These are phyloP conservation scores for Drosophila longiperda DNA, from an alignment of 2,888 invertebrate genomes.

Conservation along the genomic window DNA sequence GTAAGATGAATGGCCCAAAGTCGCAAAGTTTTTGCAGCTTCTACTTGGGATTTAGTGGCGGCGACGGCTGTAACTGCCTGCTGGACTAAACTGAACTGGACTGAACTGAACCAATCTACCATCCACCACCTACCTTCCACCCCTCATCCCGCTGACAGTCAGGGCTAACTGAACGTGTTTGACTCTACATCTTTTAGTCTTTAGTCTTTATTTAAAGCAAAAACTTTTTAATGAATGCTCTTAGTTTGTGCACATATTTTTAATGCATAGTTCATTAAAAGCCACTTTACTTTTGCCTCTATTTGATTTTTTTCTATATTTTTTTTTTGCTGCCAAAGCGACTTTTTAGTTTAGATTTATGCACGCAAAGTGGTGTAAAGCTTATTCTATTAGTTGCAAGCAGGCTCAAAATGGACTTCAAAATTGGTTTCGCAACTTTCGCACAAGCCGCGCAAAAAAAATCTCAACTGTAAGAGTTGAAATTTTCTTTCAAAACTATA, in stretches of 20 bases:
- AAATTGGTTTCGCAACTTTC: slow-evolving; percentile 56
- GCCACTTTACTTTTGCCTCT: slow-evolving; percentile 56
- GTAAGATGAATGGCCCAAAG: slow-evolving; percentile 78
- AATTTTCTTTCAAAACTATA: not conserved
- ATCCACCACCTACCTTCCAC: not conserved
- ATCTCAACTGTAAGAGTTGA: not conserved
- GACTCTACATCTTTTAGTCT: slow-evolving; percentile 48
- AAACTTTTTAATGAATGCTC: slow-evolving; percentile 81
- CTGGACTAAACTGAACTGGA: slow-evolving; percentile 13
- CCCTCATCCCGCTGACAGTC: not conserved
- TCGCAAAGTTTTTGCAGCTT: slow-evolving; percentile 80
- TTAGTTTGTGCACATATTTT: slow-evolving; percentile 79
- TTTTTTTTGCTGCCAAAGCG: slow-evolving; percentile 15
- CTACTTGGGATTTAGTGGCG: slow-evolving; percentile 74
- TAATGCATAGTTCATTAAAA: slow-evolving; percentile 78
- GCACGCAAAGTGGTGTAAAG: slow-evolving; percentile 57
- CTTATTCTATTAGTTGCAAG: slow-evolving; percentile 54
- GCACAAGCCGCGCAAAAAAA: slow-evolving; percentile 2
- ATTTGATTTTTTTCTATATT: slow-evolving; percentile 34
- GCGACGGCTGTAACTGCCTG: slow-evolving; percentile 64
- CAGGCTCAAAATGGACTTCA: slow-evolving; percentile 58
- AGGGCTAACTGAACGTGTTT: slow-evolving; percentile 43
- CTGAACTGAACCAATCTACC: slow-evolving; percentile 6
- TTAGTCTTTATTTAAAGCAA: slow-evolving; percentile 69
- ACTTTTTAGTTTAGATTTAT: slow-evolving; percentile 59